Percentiles rank a stretch among this genome's conserved stretches.
Conservation (phyloP, 2,113 vertebrate genomes). For the Pionites leucogaster region DNA sequence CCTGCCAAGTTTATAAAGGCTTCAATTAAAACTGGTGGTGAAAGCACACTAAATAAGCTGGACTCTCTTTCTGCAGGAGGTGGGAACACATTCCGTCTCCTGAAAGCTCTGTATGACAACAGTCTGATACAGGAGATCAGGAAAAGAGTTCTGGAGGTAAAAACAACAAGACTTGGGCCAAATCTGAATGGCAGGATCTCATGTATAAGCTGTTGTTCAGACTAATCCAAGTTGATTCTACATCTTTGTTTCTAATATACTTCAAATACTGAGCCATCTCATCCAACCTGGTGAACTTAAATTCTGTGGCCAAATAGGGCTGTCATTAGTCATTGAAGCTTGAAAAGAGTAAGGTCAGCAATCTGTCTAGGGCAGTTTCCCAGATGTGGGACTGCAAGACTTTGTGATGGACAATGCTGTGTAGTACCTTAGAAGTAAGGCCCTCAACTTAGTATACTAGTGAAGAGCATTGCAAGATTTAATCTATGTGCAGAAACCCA, state of each 20-base stretch:
- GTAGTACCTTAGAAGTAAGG: background rate
- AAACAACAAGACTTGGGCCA: background rate
- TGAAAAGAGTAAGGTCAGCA: background rate
- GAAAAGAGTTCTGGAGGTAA: constrained; percentile 84
- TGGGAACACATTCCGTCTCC: constrained; percentile 89
- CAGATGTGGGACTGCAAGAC: background rate
- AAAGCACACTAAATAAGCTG: background rate
- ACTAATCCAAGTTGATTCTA: background rate
- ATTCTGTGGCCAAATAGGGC: background rate
- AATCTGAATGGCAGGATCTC: background rate
- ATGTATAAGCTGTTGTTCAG: background rate
- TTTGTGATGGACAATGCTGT: background rate
- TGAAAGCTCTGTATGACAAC: constrained; percentile 87
- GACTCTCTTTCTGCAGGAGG: constrained; percentile 76
- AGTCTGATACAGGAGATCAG: constrained; percentile 81
- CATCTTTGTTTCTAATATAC: background rate
- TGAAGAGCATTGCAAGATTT: background rate
- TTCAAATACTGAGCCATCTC: background rate
- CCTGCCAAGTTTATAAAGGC: background rate
- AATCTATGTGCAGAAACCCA: background rate
- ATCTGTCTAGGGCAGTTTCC: background rate
- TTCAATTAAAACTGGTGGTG: background rate
- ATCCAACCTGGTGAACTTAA: background rate
- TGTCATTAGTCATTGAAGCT: background rate
- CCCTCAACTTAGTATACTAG: background rate